A percentile compares a stretch with the other conserved stretches of the same genome.
phyloP scores from a whole-genome alignment of 2,888 invertebrate genomes.

The Gisinianus flammeolus region DNA sequence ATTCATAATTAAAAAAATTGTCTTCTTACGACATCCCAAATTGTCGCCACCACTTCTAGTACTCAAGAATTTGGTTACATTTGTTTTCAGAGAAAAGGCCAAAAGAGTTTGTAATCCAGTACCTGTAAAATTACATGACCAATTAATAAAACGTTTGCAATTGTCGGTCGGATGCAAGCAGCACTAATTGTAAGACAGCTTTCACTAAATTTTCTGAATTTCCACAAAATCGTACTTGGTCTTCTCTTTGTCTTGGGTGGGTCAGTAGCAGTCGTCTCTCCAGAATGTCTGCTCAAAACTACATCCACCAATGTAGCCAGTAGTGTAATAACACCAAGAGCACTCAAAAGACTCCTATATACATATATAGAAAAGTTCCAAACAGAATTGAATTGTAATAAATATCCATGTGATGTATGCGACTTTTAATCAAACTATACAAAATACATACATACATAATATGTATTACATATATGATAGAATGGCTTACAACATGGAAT shows the following conservation, averaged over 20 bases:
- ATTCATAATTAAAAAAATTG: too few species aligned
- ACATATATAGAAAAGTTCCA: neutral
- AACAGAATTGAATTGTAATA: neutral
- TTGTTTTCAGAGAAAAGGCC: constrained; percentile 73
- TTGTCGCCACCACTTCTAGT: constrained; percentile 64
- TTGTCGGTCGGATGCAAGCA: neutral
- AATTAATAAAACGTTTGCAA: neutral
- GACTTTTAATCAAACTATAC: too few species aligned
- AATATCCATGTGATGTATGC: neutral
- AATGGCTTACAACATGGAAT: constrained; percentile 59
- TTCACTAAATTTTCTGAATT: too few species aligned
- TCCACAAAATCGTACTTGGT: neutral
- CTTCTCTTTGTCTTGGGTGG: neutral
- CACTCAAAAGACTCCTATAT: constrained; percentile 22
- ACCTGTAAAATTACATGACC: constrained; percentile 33
- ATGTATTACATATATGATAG: neutral
- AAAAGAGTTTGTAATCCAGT: constrained; percentile 60
- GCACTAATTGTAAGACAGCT: neutral
- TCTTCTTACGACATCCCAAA: constrained; percentile 72
- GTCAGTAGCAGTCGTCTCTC: neutral
- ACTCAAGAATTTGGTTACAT: constrained; percentile 67
- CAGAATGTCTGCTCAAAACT: neutral
- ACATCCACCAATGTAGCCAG: constrained; percentile 23
- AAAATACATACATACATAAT: neutral
- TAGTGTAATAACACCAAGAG: neutral